Conservation (phyloP, 2,797 vertebrate species). For the Psittacula derbiana region DNA sequence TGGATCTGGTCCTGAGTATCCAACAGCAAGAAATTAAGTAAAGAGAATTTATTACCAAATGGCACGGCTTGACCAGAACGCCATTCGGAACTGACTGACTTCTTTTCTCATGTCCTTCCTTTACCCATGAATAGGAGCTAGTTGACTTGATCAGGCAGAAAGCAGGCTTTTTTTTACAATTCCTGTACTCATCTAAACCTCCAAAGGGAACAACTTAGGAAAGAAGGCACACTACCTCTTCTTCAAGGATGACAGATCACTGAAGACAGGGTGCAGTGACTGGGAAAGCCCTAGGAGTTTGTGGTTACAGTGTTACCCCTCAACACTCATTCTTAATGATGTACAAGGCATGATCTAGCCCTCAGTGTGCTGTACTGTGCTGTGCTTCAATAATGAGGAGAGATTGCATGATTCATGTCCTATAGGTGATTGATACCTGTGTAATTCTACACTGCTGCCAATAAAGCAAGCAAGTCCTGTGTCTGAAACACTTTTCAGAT, state of each 20-base stretch:
- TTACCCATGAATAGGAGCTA: neutral
- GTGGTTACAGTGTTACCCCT: neutral
- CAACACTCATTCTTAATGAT: neutral
- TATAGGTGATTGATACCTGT: conserved; percentile 46
- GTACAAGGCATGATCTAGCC: neutral
- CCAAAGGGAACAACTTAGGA: neutral
- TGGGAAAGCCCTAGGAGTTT: neutral
- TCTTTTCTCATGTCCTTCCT: neutral
- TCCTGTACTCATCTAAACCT: neutral
- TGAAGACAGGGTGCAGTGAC: neutral
- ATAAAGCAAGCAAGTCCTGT: conserved; percentile 46
- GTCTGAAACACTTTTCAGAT: conserved; percentile 55
- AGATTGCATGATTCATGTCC: neutral
- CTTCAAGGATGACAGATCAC: neutral
- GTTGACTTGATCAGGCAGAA: neutral
- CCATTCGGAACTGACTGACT: neutral
- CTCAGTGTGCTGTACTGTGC: neutral
- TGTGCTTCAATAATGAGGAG: neutral
- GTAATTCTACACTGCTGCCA: conserved; percentile 46
- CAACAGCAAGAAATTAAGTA: neutral
- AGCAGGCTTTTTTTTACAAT: neutral
- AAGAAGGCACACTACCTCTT: neutral
- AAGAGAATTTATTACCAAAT: neutral
- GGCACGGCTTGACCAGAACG: neutral
- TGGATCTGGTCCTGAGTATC: neutral